Evolutionary conservation across 1,140 invertebrate genomes (phyloP), one percentile per base, ranked within the genome.

Genomic region (Diabrotica undecimpunctata): DNA sequence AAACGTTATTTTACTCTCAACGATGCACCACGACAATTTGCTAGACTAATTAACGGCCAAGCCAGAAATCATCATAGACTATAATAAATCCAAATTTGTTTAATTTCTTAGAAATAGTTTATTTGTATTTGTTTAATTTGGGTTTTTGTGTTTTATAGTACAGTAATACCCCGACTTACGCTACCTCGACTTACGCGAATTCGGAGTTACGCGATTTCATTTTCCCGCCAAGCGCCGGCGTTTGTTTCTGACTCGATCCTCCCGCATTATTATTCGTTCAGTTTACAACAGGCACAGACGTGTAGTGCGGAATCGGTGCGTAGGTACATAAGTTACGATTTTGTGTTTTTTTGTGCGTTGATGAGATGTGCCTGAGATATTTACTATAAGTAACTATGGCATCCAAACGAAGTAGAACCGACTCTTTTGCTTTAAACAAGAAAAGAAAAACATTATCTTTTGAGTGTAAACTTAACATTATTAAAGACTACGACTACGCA

Each of bases 101-200:
- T n/a, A n/a, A n/a, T n/a, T n/a, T n/a, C n/a, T n/a, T n/a, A n/a
- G n/a, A n/a, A n/a, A n/a, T n/a, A n/a, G n/a, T n/a, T n/a, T n/a
- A n/a, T n/a, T n/a, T n/a, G n/a, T n/a, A n/a, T n/a, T n/a, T n/a
- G n/a, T n/a, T n/a, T n/a, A n/a, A n/a, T n/a, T n/a, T n/a, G n/a
- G n/a, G n/a, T n/a, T n/a, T n/a, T n/a, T n/a, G n/a, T n/a, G n/a
- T 12, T 36, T 2, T 38, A 35, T 7, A 41, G 7, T 62, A 54
- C 61, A 62, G 61, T 62, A 62, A 62, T 62, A 62, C 51, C 61
- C 51, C 53, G n/a, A n/a, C n/a, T n/a, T n/a, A n/a, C n/a, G n/a
- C n/a, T n/a, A n/a, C n/a, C n/a, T n/a, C n/a, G 61, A 62, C 52
- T 62, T 37, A 37, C 50, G 50, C 35, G n/a, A 36, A 62, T 25